Conservation (phyloP, 2,797 vertebrate species). For the Spatula clypeata region DNA sequence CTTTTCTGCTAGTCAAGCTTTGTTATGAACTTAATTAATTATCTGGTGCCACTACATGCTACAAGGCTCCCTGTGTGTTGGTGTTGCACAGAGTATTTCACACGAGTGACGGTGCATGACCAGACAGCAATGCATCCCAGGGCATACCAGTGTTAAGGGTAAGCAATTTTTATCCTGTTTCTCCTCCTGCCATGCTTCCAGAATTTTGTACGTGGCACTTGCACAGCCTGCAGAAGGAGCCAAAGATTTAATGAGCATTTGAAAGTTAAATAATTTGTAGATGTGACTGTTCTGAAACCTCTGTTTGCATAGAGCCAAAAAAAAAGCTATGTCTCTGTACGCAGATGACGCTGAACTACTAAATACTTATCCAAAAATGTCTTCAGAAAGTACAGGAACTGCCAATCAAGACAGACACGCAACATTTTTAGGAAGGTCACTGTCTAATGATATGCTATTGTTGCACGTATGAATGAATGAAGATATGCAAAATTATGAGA, state of each 20-base stretch:
- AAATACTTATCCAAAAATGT: not conserved
- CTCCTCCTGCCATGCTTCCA: not conserved
- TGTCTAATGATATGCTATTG: not conserved
- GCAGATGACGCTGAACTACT: not conserved
- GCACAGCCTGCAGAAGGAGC: slow-evolving; percentile 34
- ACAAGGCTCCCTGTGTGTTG: not conserved
- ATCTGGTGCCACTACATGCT: not conserved
- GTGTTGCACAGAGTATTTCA: not conserved
- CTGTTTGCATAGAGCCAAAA: slow-evolving; percentile 30
- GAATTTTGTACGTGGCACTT: not conserved
- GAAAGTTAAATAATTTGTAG: slow-evolving; percentile 50
- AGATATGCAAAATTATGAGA: not conserved
- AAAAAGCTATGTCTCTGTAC: not conserved
- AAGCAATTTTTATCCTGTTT: not conserved
- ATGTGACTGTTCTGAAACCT: slow-evolving; percentile 32
- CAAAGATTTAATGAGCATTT: slow-evolving; percentile 51
- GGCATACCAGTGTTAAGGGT: not conserved
- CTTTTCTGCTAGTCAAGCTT: not conserved
- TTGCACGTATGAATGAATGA: not conserved
- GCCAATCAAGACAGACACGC: not conserved
- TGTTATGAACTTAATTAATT: not conserved
- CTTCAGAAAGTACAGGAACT: not conserved
- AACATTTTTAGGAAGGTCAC: not conserved
- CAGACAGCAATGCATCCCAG: not conserved
- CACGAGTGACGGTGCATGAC: not conserved